Conservation (phyloP, 2,113 vertebrate genomes). For the Alethe diademata region DNA sequence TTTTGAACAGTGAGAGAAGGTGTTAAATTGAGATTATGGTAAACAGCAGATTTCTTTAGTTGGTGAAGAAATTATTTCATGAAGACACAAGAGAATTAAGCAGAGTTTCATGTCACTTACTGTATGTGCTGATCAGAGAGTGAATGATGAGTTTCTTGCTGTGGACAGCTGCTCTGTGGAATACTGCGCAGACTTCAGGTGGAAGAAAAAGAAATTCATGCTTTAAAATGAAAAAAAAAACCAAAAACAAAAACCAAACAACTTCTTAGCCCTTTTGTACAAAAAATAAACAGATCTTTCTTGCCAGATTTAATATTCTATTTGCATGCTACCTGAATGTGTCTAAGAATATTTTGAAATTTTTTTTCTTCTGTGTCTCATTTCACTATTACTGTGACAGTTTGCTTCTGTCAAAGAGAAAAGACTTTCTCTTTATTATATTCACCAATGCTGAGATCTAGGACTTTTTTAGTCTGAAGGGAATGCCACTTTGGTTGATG, state of each 20-base stretch:
- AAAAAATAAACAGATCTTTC: constrained; percentile 40
- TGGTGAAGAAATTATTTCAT: constrained; percentile 60
- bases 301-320: constrained; percentile 47
- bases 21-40: constrained; percentile 70
- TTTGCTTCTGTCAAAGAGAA: constrained; percentile 22
- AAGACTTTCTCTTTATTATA: neutral
- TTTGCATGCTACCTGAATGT: constrained; percentile 27
- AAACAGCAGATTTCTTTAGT: constrained; percentile 69
- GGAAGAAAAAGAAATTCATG: constrained; percentile 25
- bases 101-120: constrained; percentile 51
- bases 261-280: neutral
- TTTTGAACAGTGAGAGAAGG: constrained; percentile 55
- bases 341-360: neutral
- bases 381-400: constrained; percentile 32
- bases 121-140: constrained; percentile 63
- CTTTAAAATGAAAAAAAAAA: constrained; percentile 17
- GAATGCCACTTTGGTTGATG: neutral
- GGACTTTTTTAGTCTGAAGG: neutral
- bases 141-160: constrained; percentile 50
- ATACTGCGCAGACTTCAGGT: constrained; percentile 19
- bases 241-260: neutral
- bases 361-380: constrained; percentile 18
- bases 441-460: neutral
- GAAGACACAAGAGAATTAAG: constrained; percentile 65
- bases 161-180: constrained; percentile 38